A percentile compares a stretch with the other conserved stretches of the same genome.
These are phyloP conservation scores for Pyrochroa serraticornis DNA, from an alignment of 2,888 invertebrate genomes.

Conservation along the genomic window DNA sequence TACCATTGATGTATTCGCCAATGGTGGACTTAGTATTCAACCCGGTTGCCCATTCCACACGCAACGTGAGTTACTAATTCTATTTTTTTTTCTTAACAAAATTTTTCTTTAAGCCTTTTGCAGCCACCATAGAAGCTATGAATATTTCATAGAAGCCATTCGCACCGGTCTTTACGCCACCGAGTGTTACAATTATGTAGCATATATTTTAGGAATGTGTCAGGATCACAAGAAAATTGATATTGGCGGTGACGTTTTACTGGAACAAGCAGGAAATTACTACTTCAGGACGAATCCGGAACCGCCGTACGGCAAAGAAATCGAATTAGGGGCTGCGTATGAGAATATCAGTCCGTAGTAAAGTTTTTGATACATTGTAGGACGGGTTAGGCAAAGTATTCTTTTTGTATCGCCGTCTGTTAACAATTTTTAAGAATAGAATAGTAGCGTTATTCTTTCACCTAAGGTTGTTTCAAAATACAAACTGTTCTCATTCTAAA, in stretches of 20 bases:
- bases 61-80: not conserved
- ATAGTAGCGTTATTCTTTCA: too few relatives aligned
- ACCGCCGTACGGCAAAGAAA: slow-evolving; percentile 10
- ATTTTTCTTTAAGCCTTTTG: slow-evolving; percentile 19
- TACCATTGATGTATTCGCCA: slow-evolving; percentile 23
- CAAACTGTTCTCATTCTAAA: too few relatives aligned
- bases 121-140: slow-evolving; percentile 24
- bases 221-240: slow-evolving; percentile 12
- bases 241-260: slow-evolving; percentile 14
- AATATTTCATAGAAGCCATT: slow-evolving; percentile 19
- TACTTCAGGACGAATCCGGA: slow-evolving; percentile 18
- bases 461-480: too few relatives aligned
- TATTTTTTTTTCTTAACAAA: not conserved
- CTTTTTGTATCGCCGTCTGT: too few relatives aligned
- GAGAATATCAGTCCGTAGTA: too few relatives aligned
- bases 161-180: slow-evolving; percentile 9
- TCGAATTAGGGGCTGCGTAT: too few relatives aligned
- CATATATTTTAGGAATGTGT: slow-evolving; percentile 15
- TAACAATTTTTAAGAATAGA: too few relatives aligned
- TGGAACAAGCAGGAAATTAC: slow-evolving; percentile 15
- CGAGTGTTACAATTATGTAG: slow-evolving; percentile 13
- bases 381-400: too few relatives aligned
- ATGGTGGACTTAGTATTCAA: slow-evolving; percentile 16
- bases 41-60: slow-evolving; percentile 17
- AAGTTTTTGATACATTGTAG: too few relatives aligned